Conservation (phyloP, 2,797 vertebrate species). For the Xyrichtys novacula region DNA sequence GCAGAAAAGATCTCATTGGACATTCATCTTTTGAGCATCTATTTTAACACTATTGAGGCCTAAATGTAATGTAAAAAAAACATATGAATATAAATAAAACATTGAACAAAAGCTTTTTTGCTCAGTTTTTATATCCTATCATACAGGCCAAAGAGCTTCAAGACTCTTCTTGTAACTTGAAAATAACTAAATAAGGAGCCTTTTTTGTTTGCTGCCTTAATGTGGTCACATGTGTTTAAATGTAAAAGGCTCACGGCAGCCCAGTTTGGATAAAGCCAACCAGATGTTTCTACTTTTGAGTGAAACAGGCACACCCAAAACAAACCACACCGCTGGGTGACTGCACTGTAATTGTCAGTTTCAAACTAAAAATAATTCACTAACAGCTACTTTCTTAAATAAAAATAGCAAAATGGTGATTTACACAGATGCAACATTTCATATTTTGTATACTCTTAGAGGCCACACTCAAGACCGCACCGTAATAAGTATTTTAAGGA, state of each 20-base stretch:
- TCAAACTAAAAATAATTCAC: constrained; percentile 76
- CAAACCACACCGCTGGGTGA: constrained; percentile 79
- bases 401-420: constrained; percentile 54
- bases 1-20: neutral
- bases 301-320: constrained; percentile 81
- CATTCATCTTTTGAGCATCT: no score
- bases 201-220: constrained; percentile 70
- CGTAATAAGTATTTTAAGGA: constrained; percentile 1
- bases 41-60: neutral
- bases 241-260: constrained; percentile 62
- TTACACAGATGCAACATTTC: constrained; percentile 28
- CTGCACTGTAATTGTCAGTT: constrained; percentile 78
- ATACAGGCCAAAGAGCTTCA: constrained; percentile 3
- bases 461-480: constrained; percentile 1
- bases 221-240: constrained; percentile 76
- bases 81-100: neutral
- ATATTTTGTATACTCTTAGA: constrained; percentile 28
- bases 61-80: neutral
- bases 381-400: constrained; percentile 59
- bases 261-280: constrained; percentile 71
- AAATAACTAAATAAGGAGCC: constrained; percentile 44
- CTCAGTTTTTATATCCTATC: neutral
- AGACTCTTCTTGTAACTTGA: constrained; percentile 15
- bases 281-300: constrained; percentile 84
- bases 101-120: constrained; percentile 3